phyloP scores from a whole-genome alignment of 2,113 vertebrate genomes.

The Circaetus gallicus region DNA sequence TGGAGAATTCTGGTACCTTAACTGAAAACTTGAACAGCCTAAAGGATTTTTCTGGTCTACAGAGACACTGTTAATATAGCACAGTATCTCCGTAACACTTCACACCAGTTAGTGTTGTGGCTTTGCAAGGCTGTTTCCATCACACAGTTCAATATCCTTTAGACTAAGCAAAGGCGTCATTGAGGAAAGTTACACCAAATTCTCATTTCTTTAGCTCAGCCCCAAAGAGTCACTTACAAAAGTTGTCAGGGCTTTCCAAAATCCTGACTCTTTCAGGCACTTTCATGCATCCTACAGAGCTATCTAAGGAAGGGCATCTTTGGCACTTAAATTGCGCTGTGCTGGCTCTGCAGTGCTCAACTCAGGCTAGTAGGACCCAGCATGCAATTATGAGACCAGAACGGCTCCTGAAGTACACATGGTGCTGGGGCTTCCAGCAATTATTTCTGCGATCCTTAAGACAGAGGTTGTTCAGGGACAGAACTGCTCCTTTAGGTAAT shows the following conservation, averaged over 20 bases:
- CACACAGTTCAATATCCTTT: not conserved
- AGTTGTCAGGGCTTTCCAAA: not conserved
- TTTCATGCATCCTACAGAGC: not conserved
- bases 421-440: not conserved
- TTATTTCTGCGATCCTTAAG: not conserved
- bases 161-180: not conserved
- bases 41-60: not conserved
- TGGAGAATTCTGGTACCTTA: not conserved
- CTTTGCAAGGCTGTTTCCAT: not conserved
- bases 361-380: not conserved
- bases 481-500: constrained; percentile 6
- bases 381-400: not conserved
- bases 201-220: not conserved
- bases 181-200: not conserved
- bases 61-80: not conserved
- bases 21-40: not conserved
- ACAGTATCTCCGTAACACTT: not conserved
- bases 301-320: not conserved
- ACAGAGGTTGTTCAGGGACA: not conserved
- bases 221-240: not conserved
- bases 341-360: not conserved
- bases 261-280: not conserved
- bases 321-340: not conserved
- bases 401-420: not conserved
- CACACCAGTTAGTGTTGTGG: not conserved